Conservation (phyloP, 1,140 invertebrate species). For the Tetramorium alpestre region DNA sequence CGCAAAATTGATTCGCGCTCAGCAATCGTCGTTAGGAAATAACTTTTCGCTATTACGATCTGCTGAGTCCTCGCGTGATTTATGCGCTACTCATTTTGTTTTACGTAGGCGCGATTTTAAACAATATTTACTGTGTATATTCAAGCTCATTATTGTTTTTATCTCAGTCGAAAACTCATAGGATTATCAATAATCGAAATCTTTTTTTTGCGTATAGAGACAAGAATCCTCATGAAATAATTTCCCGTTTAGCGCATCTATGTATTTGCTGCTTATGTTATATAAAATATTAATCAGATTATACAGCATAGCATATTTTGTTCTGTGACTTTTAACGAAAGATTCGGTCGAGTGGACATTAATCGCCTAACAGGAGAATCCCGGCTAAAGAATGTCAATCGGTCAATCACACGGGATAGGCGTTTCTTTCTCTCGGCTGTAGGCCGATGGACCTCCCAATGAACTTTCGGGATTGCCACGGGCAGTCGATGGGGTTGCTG, state of each 20-base stretch:
- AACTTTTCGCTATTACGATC: conserved; percentile 58
- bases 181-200: neutral
- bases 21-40: conserved; percentile 55
- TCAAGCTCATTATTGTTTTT: neutral
- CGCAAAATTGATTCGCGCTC: conserved; percentile 51
- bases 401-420: conserved; percentile 42
- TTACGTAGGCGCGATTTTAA: conserved; percentile 15
- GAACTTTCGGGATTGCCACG: conserved; percentile 68
- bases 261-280: neutral
- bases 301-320: neutral
- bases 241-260: neutral
- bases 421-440: conserved; percentile 52
- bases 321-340: conserved; percentile 19
- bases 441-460: conserved; percentile 70
- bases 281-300: conserved; percentile 2
- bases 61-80: conserved; percentile 56
- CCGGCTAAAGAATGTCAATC: conserved; percentile 56
- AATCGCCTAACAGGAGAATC: conserved; percentile 37
- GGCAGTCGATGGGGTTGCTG: conserved; percentile 71
- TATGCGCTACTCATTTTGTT: conserved; percentile 41
- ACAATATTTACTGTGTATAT: neutral
- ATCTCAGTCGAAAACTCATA: neutral
- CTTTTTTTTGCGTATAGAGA: neutral
- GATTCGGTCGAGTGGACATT: conserved; percentile 30
- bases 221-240: neutral